Percentiles rank a stretch among this genome's conserved stretches.
Evolutionary conservation across 2,888 invertebrate species (phyloP).

Genomic region (Netelia inedita): DNA sequence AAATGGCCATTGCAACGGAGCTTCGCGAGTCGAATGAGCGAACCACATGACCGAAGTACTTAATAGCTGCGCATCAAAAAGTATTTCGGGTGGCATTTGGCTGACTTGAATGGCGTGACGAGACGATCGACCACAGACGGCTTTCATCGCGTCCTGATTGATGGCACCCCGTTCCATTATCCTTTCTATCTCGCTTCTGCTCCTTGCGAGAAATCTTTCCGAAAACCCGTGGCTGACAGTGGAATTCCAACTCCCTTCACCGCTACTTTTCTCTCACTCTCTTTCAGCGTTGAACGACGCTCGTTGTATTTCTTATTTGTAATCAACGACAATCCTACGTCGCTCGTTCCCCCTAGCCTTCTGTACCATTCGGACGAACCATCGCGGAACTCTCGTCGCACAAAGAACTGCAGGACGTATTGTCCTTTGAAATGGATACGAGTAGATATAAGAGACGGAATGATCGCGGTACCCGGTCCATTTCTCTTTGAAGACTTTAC

Average conservation of each 20-base stretch:
- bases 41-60: slow-evolving; percentile 38
- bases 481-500: slow-evolving; percentile 65
- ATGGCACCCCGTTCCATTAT: slow-evolving; percentile 76
- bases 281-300: slow-evolving; percentile 68
- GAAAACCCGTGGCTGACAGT: slow-evolving; percentile 69
- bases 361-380: slow-evolving; percentile 74
- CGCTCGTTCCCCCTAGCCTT: slow-evolving; percentile 5
- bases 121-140: slow-evolving; percentile 74
- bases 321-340: slow-evolving; percentile 80
- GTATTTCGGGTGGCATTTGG: slow-evolving; percentile 73
- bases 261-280: slow-evolving; percentile 67
- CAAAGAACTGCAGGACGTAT: slow-evolving; percentile 79
- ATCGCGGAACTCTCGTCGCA: slow-evolving; percentile 76
- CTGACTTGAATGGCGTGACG: slow-evolving; percentile 75
- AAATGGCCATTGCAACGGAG: neutral
- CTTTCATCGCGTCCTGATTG: slow-evolving; percentile 79
- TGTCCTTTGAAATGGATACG: slow-evolving; percentile 79
- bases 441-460: slow-evolving; percentile 55
- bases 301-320: slow-evolving; percentile 73
- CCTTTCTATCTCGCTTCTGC: slow-evolving; percentile 47
- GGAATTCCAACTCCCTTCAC: slow-evolving; percentile 64
- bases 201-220: slow-evolving; percentile 70
- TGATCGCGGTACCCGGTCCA: slow-evolving; percentile 64
- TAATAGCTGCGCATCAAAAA: slow-evolving; percentile 33
- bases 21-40: slow-evolving; percentile 6